Evolutionary conservation across 1,140 invertebrate species (phyloP), one percentile per base, ranked within the genome.

Genomic region (Atta texana): DNA sequence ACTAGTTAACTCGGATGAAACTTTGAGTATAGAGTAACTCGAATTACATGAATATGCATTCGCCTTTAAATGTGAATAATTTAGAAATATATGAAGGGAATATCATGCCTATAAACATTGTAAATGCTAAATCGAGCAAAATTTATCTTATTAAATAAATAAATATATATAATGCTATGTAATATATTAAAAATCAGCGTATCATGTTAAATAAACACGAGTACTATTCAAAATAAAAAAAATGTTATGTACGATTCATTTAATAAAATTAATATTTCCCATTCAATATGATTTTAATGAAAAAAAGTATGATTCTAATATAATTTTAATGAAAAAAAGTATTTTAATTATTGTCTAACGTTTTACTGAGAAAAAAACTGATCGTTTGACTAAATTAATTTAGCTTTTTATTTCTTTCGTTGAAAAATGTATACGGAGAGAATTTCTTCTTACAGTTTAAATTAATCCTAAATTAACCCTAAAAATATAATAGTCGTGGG

Each of bases 1-100:
- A 84, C 69, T 84, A 72, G 80, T 84, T 75, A 84, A 61, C 39
- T 61, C n/a, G 80, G 55, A 82, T 74, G 53, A 82, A 82, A 82
- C 69, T 75, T 63, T 34, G 55, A 55, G 28, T 74, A 18, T 31
- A 59, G 34, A 84, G 55, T 51, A 44, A 31, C 69, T 61, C 39
- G n/a, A 72, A 24, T 12, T 18, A 3, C 34, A 24, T 82, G 80
- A 72, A 82, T 57, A 61, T 80, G 49, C 49, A 81, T 55, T 80
- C 3, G 31, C 77, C 21, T 81, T 57, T 71, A 14, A 71, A 44
- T 66, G 12, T 66, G 18, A 12, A 21, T 53, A 69, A 16, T 55
- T 28, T 57, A 55, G 16, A 80, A 21, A 28, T 49, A n/a, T 5
- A 64, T 77, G 21, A 49, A 77, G 3, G 3, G 5, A 28, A 12